Conservation (phyloP, 2,888 invertebrate species). For the Ferrisia virgata region DNA sequence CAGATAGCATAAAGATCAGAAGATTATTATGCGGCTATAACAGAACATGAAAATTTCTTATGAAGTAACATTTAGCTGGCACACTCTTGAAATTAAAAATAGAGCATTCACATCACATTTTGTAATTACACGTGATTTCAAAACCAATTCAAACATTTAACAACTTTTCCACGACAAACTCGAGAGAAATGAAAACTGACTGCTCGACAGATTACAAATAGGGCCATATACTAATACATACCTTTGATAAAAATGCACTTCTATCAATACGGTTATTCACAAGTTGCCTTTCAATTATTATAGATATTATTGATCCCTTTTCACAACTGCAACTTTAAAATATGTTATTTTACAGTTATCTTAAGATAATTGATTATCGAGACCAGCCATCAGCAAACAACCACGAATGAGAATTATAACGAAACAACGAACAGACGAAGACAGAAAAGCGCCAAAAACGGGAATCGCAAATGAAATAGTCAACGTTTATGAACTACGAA, state of each 20-base stretch:
- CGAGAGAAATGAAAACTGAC: no score
- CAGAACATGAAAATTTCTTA: no score
- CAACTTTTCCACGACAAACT: no score
- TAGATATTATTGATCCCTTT: background rate
- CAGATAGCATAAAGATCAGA: no score
- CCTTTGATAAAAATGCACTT: background rate
- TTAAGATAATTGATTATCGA: background rate
- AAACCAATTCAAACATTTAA: background rate
- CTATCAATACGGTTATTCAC: background rate
- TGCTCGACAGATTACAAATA: background rate
- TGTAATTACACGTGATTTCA: no score
- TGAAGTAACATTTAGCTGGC: no score
- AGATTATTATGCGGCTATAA: no score
- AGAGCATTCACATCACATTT: no score
- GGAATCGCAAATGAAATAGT: background rate
- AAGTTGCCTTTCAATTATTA: background rate
- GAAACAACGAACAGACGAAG: background rate
- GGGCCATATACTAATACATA: background rate
- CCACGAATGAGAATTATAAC: background rate
- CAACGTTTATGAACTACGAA: no score
- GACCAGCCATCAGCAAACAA: background rate
- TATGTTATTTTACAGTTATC: background rate
- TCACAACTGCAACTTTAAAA: background rate
- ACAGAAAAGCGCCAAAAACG: slow-evolving; percentile 17
- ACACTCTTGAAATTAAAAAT: no score